Evolutionary conservation across 92 coral and sea anemone genomes (phyloP).

Genomic region (Epizoanthus rinbou): DNA sequence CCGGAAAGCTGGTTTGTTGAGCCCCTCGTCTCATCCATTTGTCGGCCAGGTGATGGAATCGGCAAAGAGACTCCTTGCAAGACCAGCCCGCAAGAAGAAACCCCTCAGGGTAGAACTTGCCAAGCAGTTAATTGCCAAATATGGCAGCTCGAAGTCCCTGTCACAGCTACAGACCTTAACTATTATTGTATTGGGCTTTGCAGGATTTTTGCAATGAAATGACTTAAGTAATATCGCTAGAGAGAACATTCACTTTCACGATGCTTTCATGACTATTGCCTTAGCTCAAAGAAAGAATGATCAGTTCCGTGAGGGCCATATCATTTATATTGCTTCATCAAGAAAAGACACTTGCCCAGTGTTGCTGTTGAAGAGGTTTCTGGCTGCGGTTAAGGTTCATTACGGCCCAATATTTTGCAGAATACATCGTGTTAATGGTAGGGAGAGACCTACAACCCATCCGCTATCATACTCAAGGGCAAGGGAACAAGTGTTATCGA

Average conservation of each 20-base stretch:
- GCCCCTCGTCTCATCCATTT: neutral
- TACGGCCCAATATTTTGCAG: constrained; percentile 13
- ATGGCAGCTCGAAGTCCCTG: neutral
- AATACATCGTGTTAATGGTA: constrained; percentile 4
- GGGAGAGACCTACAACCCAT: neutral
- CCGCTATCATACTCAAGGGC: constrained; percentile 25
- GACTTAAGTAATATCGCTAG: neutral
- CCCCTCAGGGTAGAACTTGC: neutral
- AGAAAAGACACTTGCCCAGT: constrained; percentile 28
- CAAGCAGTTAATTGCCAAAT: neutral
- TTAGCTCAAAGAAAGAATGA: neutral
- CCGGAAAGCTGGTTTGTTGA: neutral
- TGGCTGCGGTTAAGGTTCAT: neutral
- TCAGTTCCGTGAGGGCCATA: constrained; percentile 1
- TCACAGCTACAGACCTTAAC: neutral
- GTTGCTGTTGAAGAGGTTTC: constrained; percentile 21
- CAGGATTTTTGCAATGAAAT: neutral
- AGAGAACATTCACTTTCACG: neutral
- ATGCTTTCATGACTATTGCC: neutral
- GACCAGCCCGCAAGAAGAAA: neutral
- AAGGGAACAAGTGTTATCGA: constrained; percentile 11
- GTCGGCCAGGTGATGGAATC: neutral
- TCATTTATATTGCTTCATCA: constrained; percentile 9
- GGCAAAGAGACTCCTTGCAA: neutral
- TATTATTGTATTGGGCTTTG: constrained; percentile 7